These are phyloP conservation scores for Brotula barbata DNA, from an alignment of 2,797 vertebrate genomes.

Conservation along the genomic window DNA sequence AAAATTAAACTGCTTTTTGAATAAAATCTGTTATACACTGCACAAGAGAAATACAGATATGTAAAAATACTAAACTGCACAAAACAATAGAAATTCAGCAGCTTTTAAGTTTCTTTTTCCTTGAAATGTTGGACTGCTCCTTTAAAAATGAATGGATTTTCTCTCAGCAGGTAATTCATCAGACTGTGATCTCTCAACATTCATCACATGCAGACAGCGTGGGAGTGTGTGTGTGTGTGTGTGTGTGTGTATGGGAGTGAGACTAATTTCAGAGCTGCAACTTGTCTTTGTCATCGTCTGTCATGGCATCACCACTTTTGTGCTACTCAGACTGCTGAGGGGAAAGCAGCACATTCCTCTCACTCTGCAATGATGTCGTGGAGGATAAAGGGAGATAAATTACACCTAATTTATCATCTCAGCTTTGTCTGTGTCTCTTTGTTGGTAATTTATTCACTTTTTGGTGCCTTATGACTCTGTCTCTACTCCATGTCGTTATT, in stretches of 20 bases:
- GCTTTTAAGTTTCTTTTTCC: no score
- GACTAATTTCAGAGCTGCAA: slow-evolving; percentile 32
- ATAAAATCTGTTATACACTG: no score
- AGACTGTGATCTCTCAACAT: slow-evolving; percentile 31
- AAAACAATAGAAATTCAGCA: no score
- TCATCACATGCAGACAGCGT: slow-evolving; percentile 42
- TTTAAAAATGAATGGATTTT: no score
- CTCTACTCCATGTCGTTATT: no score
- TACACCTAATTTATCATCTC: slow-evolving; percentile 47
- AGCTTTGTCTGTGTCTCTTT: slow-evolving; percentile 12
- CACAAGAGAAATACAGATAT: no score
- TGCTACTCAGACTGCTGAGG: slow-evolving; percentile 19
- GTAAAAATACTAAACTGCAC: no score
- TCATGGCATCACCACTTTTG: slow-evolving; percentile 18
- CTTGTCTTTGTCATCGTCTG: slow-evolving; percentile 7
- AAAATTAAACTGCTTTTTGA: no score
- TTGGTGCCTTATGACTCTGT: background rate
- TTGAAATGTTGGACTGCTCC: no score
- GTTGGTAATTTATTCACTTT: no score
- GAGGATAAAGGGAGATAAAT: slow-evolving; percentile 66
- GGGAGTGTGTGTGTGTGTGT: slow-evolving; percentile 33
- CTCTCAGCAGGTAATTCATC: no score
- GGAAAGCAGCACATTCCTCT: background rate
- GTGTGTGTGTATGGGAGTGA: background rate
- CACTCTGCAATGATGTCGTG: slow-evolving; percentile 29